These are phyloP conservation scores for Spermophilus dauricus DNA, from an alignment of 2,113 vertebrate genomes.

Conservation along the genomic window DNA sequence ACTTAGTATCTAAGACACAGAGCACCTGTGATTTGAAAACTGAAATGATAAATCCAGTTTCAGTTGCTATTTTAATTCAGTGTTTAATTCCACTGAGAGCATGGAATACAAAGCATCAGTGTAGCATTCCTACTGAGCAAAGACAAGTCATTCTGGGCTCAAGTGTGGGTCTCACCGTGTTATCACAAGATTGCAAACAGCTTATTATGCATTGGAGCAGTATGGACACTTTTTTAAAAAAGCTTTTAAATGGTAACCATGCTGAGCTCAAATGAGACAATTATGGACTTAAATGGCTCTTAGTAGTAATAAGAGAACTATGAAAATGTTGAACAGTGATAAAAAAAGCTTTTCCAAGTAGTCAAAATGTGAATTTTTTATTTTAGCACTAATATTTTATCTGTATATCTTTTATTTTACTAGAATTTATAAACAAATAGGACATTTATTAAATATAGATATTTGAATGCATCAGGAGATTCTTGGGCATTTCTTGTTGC, in stretches of 20 bases:
- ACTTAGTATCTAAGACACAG: not conserved
- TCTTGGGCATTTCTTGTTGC: not conserved
- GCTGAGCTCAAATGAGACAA: conserved; percentile 79
- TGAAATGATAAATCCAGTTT: conserved; percentile 64
- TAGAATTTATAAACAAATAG: not conserved
- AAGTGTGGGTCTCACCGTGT: conserved; percentile 51
- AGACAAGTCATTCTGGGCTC: conserved; percentile 55
- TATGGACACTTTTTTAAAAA: conserved; percentile 55
- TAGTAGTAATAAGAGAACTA: conserved; percentile 64
- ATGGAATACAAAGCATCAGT: conserved; percentile 47
- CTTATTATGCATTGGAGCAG: conserved; percentile 65
- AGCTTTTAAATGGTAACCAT: conserved; percentile 72
- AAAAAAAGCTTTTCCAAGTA: not conserved
- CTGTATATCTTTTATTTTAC: not conserved
- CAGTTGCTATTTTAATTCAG: conserved; percentile 48
- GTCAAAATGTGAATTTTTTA: not conserved
- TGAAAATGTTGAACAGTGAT: conserved; percentile 54
- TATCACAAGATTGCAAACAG: conserved; percentile 67
- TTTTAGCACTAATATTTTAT: not conserved
- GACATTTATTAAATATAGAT: not conserved
- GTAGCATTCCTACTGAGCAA: conserved; percentile 36
- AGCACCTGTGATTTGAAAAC: conserved; percentile 51
- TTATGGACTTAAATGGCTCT: conserved; percentile 72
- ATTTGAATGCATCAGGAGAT: not conserved
- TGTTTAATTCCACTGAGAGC: conserved; percentile 47